Percentiles rank a stretch among this genome's conserved stretches.
Evolutionary conservation across 1,140 invertebrate species (phyloP).

Genomic region (Triops cancriformis): DNA sequence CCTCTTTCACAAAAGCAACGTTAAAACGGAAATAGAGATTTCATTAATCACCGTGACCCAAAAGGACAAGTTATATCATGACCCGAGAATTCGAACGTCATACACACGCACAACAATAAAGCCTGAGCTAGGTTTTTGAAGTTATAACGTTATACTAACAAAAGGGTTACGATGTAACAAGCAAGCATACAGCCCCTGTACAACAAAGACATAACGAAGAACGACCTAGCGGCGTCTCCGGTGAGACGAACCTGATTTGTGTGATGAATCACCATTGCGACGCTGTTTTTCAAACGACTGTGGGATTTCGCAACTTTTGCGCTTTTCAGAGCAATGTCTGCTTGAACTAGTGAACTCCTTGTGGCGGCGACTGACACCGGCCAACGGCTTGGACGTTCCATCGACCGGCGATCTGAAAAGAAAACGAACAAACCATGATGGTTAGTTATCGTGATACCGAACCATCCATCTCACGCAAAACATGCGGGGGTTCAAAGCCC

Average conservation of each 20-base stretch:
- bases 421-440: not conserved
- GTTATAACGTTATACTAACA: slow-evolving; percentile 1
- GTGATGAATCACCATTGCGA: not conserved
- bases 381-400: not conserved
- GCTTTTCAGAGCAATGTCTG: slow-evolving; percentile 18
- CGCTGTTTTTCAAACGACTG: not conserved
- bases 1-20: slow-evolving; percentile 1
- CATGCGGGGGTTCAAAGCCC: not conserved
- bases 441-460: not conserved
- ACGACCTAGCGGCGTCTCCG: not conserved
- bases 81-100: not conserved
- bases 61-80: not conserved
- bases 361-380: not conserved
- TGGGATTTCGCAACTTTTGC: slow-evolving; percentile 20
- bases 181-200: not conserved
- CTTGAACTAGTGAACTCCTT: slow-evolving; percentile 18
- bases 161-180: not conserved
- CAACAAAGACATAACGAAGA: not conserved
- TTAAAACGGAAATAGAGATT: not conserved
- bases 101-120: slow-evolving; percentile 3
- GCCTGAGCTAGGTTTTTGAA: not conserved
- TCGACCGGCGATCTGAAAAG: not conserved
- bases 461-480: not conserved
- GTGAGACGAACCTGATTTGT: slow-evolving; percentile 1
- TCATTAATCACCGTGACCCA: not conserved